Evolutionary conservation across 2,888 invertebrate genomes (phyloP).

Genomic region (Phorcus lineatus): DNA sequence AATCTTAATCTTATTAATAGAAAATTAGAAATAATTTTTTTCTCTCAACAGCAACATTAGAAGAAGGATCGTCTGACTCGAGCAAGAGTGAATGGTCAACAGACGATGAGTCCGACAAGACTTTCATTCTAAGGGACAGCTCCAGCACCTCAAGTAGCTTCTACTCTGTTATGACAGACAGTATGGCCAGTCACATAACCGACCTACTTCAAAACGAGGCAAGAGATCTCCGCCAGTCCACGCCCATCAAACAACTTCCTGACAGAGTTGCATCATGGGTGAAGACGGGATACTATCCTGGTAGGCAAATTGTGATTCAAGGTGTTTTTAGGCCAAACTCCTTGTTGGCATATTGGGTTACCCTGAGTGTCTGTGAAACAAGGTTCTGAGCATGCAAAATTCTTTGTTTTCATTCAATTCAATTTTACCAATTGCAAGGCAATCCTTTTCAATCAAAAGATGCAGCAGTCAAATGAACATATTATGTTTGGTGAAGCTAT

Average conservation of each 20-base stretch:
- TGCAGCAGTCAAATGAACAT: too few species aligned
- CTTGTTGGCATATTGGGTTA: too few species aligned
- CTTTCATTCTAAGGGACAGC: constrained; percentile 34
- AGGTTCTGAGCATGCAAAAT: too few species aligned
- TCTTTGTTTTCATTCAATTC: too few species aligned
- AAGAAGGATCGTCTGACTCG: neutral
- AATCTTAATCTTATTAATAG: too few species aligned
- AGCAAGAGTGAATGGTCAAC: neutral
- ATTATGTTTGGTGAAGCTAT: too few species aligned
- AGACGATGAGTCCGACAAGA: constrained; percentile 36
- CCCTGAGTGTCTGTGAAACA: too few species aligned
- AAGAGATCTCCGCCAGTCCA: constrained; percentile 39
- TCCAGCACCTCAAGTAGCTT: constrained; percentile 15
- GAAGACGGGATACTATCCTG: constrained; percentile 37
- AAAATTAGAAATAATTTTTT: neutral
- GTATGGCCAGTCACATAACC: constrained; percentile 9
- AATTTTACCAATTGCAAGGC: too few species aligned
- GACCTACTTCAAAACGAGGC: constrained; percentile 39
- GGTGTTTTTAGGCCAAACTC: too few species aligned
- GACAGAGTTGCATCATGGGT: constrained; percentile 38
- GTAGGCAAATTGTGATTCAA: neutral
- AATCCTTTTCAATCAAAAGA: too few species aligned
- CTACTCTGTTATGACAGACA: neutral
- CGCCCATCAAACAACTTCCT: constrained; percentile 39
- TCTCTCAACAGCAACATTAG: neutral